A percentile compares a stretch with the other conserved stretches of the same genome.
phyloP scores from a whole-genome alignment of 2,888 invertebrate genomes.

The Cantharis rustica region DNA sequence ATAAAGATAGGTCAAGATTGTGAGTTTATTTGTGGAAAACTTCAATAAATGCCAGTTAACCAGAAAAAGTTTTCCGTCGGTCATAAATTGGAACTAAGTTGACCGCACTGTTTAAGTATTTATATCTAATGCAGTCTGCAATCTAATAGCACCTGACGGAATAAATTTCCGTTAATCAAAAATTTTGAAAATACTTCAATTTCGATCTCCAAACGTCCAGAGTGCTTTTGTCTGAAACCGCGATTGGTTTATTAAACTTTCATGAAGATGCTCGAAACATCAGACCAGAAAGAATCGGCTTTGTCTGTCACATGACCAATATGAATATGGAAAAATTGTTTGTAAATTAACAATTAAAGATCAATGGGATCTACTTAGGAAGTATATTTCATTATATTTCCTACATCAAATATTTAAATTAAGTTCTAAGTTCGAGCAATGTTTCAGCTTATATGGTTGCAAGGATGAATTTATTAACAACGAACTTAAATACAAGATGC shows the following conservation, averaged over 20 bases:
- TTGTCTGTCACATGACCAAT: no score
- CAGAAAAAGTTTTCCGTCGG: background rate
- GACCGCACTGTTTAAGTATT: background rate
- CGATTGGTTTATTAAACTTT: background rate
- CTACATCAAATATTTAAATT: background rate
- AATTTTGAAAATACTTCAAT: background rate
- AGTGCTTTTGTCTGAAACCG: no score
- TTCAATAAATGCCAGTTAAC: background rate
- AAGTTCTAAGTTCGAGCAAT: background rate
- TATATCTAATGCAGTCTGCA: background rate
- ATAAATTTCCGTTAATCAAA: background rate
- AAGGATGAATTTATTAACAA: background rate
- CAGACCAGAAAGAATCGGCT: no score
- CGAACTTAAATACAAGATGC: background rate
- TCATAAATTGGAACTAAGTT: background rate
- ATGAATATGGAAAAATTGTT: no score
- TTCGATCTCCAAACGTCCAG: background rate
- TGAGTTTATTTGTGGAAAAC: background rate
- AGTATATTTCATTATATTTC: background rate
- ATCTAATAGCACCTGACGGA: background rate
- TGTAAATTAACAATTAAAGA: no score
- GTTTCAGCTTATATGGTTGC: background rate
- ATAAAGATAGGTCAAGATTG: no score
- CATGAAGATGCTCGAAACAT: background rate
- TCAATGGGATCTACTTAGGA: background rate